These are phyloP conservation scores for Netelia fuscicornis DNA, from an alignment of 2,888 invertebrate species.

Conservation along the genomic window DNA sequence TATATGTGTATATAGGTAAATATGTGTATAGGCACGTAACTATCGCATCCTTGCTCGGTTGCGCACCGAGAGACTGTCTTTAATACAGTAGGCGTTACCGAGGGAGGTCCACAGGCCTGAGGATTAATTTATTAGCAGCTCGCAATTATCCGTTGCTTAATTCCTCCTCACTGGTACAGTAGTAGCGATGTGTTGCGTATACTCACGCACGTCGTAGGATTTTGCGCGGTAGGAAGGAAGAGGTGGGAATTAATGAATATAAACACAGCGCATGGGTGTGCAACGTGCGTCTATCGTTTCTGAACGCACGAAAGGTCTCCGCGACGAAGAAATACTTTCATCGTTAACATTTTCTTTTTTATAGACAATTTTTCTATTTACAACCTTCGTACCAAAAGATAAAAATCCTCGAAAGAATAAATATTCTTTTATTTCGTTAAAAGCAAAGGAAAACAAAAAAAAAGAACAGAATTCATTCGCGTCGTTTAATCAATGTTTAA, in stretches of 20 bases:
- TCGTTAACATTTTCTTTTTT: too few species aligned
- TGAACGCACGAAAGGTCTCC: too few species aligned
- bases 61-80: constrained; percentile 53
- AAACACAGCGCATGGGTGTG: background rate
- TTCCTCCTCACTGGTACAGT: constrained; percentile 65
- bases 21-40: background rate
- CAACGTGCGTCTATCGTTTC: background rate
- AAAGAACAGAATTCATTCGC: too few species aligned
- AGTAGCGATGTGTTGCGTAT: constrained; percentile 5
- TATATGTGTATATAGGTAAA: background rate
- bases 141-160: constrained; percentile 82
- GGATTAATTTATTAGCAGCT: constrained; percentile 81
- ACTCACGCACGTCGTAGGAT: background rate
- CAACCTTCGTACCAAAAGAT: too few species aligned
- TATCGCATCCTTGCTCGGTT: constrained; percentile 29
- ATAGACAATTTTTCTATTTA: too few species aligned
- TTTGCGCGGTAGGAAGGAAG: constrained; percentile 3
- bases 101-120: constrained; percentile 73
- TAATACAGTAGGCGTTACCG: constrained; percentile 79
- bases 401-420: too few species aligned
- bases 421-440: too few species aligned
- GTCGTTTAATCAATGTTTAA: too few species aligned
- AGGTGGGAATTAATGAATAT: constrained; percentile 35
- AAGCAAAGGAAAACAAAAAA: too few species aligned
- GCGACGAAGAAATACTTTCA: too few species aligned